Evolutionary conservation across 2,888 invertebrate species (phyloP).

Genomic region (Cacoxenus indagator): DNA sequence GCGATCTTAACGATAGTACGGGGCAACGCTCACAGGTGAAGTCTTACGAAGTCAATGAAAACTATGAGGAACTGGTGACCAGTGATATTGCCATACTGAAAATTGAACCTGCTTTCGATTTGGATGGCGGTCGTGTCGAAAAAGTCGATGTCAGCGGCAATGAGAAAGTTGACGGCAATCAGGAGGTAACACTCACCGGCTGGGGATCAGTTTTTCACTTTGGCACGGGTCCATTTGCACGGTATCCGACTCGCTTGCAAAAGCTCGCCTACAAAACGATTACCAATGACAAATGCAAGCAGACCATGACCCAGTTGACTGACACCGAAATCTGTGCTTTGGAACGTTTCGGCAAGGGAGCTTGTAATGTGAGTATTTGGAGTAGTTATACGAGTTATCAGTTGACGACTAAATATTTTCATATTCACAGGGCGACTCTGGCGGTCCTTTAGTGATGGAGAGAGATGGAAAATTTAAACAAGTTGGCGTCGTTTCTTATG

Average conservation of each 20-base stretch:
- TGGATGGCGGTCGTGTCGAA: slow-evolving; percentile 64
- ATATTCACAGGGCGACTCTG: slow-evolving; percentile 66
- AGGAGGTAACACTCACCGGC: slow-evolving; percentile 61
- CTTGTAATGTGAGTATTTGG: slow-evolving; percentile 65
- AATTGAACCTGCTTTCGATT: slow-evolving; percentile 58
- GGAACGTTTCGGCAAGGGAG: slow-evolving; percentile 66
- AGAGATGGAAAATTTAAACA: slow-evolving; percentile 59
- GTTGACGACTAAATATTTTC: background rate
- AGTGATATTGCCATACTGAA: slow-evolving; percentile 68
- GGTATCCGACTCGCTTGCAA: slow-evolving; percentile 63
- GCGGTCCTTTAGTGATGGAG: slow-evolving; percentile 68
- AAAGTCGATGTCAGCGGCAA: slow-evolving; percentile 68
- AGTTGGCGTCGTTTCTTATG: slow-evolving; percentile 70
- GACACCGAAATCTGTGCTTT: slow-evolving; percentile 69
- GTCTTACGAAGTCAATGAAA: slow-evolving; percentile 63
- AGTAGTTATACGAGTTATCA: background rate
- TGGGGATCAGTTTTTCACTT: slow-evolving; percentile 68
- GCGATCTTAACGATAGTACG: slow-evolving; percentile 53
- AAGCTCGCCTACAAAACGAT: slow-evolving; percentile 62
- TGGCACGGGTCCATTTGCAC: slow-evolving; percentile 61
- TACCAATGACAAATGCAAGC: slow-evolving; percentile 60
- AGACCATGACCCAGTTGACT: slow-evolving; percentile 60
- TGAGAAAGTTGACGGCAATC: slow-evolving; percentile 56
- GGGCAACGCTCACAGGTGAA: slow-evolving; percentile 57
- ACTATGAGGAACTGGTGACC: slow-evolving; percentile 63